Evolutionary conservation across 2,797 vertebrate species (phyloP).

Genomic region (Trachops cirrhosus): DNA sequence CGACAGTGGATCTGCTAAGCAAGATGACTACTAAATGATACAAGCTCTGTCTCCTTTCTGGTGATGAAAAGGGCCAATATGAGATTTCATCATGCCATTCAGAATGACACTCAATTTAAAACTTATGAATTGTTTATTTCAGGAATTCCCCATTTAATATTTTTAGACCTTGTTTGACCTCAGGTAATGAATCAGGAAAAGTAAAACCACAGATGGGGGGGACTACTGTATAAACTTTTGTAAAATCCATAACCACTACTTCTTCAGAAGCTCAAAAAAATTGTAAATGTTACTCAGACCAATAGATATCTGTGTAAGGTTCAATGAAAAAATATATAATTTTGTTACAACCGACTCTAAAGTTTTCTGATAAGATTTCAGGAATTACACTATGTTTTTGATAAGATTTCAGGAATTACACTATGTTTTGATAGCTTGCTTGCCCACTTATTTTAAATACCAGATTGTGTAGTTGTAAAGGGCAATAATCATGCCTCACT

Average conservation of each 20-base stretch:
- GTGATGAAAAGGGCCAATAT: not conserved
- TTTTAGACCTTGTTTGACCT: not conserved
- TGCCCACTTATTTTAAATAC: slow-evolving; percentile 1
- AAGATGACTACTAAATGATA: not conserved
- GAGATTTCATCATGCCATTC: not conserved
- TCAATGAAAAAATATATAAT: not conserved
- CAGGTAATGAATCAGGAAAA: not conserved
- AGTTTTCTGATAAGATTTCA: not conserved
- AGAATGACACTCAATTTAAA: not conserved
- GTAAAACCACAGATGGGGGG: not conserved
- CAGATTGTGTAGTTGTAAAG: not conserved
- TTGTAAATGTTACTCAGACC: not conserved
- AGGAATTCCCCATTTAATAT: not conserved
- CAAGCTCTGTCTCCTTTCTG: not conserved
- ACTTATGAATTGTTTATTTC: not conserved
- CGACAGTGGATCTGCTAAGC: not conserved
- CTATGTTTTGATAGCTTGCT: not conserved
- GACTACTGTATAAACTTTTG: not conserved
- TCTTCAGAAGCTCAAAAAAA: not conserved
- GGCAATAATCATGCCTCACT: not conserved
- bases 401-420: not conserved
- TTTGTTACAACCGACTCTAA: not conserved
- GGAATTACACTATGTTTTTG: not conserved
- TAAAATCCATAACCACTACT: not conserved
- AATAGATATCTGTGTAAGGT: not conserved